phyloP scores from a whole-genome alignment of 2,113 vertebrate genomes.

The Typhlomys cinereus region DNA sequence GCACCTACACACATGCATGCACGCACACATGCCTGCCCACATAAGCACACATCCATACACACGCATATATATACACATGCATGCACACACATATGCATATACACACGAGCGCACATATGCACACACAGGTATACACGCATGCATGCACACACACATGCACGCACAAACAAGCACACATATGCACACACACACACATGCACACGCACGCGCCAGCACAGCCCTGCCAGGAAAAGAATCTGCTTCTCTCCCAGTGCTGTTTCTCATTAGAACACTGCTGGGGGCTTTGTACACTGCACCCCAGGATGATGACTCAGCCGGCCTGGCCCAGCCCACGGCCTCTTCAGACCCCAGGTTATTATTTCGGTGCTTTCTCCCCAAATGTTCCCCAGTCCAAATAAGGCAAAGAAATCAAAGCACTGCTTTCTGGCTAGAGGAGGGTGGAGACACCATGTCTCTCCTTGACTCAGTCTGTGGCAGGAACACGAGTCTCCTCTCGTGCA shows the following conservation, averaged over 20 bases:
- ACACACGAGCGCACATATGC: too few species aligned
- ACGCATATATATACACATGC: too few species aligned
- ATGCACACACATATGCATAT: too few species aligned
- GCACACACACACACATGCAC: too few species aligned
- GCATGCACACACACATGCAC: too few species aligned
- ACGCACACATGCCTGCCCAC: too few species aligned
- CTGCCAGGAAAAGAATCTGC: too few species aligned
- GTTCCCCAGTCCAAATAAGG: not conserved
- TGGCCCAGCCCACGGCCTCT: constrained; percentile 55
- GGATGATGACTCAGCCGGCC: constrained; percentile 54
- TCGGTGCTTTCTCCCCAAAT: not conserved
- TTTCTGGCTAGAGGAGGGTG: not conserved
- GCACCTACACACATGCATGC: too few species aligned
- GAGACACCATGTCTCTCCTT: not conserved
- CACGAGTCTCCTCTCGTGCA: rapidly evolving
- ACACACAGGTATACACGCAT: too few species aligned
- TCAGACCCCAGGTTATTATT: constrained; percentile 6
- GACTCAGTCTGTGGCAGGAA: not conserved
- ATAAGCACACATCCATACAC: too few species aligned
- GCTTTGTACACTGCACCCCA: constrained; percentile 54
- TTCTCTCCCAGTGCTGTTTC: constrained; percentile 59
- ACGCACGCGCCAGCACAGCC: too few species aligned
- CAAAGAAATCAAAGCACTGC: not conserved
- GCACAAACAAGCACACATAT: too few species aligned
- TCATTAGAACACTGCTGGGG: constrained; percentile 70